These are phyloP conservation scores for Sphinx pinastri DNA, from an alignment of 2,888 invertebrate species.

Conservation along the genomic window DNA sequence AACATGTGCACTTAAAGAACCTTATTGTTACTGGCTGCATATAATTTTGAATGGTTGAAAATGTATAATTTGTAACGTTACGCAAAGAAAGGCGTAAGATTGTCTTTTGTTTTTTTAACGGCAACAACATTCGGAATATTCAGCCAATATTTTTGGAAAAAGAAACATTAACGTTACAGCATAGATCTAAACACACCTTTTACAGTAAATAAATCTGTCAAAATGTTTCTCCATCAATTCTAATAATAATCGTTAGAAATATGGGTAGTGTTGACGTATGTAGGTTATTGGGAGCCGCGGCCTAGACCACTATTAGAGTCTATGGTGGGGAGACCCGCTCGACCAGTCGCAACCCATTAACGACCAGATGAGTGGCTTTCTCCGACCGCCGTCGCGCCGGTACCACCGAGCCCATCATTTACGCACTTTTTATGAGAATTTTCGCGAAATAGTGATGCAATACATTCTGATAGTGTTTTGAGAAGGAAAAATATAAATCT, in stretches of 20 bases:
- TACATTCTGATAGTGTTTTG: background rate
- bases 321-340: constrained; percentile 19
- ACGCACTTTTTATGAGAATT: background rate
- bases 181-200: too few species aligned
- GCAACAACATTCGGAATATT: background rate
- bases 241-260: background rate
- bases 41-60: constrained; percentile 32
- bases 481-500: background rate
- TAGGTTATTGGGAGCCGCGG: constrained; percentile 36
- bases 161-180: background rate
- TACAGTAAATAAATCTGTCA: background rate
- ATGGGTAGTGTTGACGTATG: constrained; percentile 1
- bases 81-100: background rate
- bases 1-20: constrained; percentile 46
- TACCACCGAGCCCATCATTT: background rate
- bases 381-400: constrained; percentile 32
- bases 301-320: constrained; percentile 29
- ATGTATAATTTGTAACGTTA: constrained; percentile 14
- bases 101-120: background rate
- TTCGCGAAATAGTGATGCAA: constrained; percentile 7
- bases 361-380: constrained; percentile 49
- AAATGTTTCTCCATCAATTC: too few species aligned
- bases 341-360: constrained; percentile 36
- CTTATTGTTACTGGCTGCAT: constrained; percentile 43
- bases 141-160: background rate